A percentile compares a stretch with the other conserved stretches of the same genome.
phyloP scores from a whole-genome alignment of 2,113 vertebrate genomes.

The Megalops atlanticus region DNA sequence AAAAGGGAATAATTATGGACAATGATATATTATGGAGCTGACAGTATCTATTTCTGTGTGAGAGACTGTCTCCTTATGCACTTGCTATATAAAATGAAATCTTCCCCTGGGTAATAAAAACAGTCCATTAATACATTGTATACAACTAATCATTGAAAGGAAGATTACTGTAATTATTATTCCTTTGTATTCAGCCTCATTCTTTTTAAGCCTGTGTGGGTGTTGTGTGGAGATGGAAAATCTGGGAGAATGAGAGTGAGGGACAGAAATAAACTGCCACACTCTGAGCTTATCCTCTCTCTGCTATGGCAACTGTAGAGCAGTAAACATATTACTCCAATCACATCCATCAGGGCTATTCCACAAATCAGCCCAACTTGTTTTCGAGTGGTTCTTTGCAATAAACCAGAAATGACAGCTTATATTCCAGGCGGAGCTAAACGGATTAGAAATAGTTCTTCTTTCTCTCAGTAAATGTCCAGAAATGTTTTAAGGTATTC shows the following conservation, averaged over 20 bases:
- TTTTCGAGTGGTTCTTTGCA: not conserved
- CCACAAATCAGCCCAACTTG: not conserved
- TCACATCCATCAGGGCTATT: not conserved
- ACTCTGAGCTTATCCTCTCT: not conserved
- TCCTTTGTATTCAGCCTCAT: not conserved
- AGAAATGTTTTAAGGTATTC: no score
- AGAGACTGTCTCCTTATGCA: no score
- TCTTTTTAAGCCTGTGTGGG: no score
- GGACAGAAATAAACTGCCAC: not conserved
- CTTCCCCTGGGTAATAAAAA: no score
- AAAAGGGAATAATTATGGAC: no score
- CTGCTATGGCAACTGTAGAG: constrained; percentile 21
- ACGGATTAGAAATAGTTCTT: not conserved
- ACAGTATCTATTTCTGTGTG: no score
- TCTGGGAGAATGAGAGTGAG: not conserved
- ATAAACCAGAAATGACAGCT: not conserved
- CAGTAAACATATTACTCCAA: constrained; percentile 8
- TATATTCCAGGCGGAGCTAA: not conserved
- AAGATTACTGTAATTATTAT: not conserved
- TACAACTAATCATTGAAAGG: not conserved
- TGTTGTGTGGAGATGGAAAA: not conserved
- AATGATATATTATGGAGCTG: no score
- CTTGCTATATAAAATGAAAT: no score
- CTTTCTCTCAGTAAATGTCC: not conserved
- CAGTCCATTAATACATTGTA: no score